These are phyloP conservation scores for Dendroctonus ponderosae DNA, from an alignment of 1,140 invertebrate species.

Conservation along the genomic window DNA sequence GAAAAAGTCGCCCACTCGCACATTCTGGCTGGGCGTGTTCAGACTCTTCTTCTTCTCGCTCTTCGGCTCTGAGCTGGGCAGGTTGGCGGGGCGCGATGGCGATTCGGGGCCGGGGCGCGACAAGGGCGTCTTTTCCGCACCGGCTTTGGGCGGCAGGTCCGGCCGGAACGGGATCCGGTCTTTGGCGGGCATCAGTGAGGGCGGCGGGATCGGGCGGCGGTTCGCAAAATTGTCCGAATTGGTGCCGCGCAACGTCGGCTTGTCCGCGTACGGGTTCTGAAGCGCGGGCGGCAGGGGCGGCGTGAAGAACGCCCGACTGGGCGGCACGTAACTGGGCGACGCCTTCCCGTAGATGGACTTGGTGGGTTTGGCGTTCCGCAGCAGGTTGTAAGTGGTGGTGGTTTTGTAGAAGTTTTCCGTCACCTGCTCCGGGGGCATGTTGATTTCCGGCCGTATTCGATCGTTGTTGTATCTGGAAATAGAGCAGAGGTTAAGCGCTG, in stretches of 20 bases:
- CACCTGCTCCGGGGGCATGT: constrained; percentile 39
- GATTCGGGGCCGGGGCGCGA: constrained; percentile 18
- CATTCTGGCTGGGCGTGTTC: constrained; percentile 68
- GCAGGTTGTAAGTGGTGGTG: constrained; percentile 48
- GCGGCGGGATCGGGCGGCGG: constrained; percentile 70
- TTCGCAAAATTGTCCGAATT: constrained; percentile 64
- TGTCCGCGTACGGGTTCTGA: constrained; percentile 78
- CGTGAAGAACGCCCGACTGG: constrained; percentile 72
- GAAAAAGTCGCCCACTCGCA: constrained; percentile 45
- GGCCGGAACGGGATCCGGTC: constrained; percentile 78
- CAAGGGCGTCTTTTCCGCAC: constrained; percentile 40
- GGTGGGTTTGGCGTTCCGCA: constrained; percentile 54
- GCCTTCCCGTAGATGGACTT: constrained; percentile 58
- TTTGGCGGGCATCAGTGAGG: constrained; percentile 71
- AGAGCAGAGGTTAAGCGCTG: not conserved
- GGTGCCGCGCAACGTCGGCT: constrained; percentile 73
- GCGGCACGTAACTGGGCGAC: constrained; percentile 77
- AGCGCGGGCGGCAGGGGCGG: constrained; percentile 76
- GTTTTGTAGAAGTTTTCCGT: constrained; percentile 46
- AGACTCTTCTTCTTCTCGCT: constrained; percentile 65
- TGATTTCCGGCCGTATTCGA: constrained; percentile 43
- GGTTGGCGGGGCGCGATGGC: constrained; percentile 34
- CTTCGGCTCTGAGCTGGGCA: constrained; percentile 34
- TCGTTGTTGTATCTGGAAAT: constrained; percentile 48
- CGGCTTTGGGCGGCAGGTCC: constrained; percentile 50